Conservation (phyloP, 2,113 vertebrate species). For the Odocoileus virginianus region DNA sequence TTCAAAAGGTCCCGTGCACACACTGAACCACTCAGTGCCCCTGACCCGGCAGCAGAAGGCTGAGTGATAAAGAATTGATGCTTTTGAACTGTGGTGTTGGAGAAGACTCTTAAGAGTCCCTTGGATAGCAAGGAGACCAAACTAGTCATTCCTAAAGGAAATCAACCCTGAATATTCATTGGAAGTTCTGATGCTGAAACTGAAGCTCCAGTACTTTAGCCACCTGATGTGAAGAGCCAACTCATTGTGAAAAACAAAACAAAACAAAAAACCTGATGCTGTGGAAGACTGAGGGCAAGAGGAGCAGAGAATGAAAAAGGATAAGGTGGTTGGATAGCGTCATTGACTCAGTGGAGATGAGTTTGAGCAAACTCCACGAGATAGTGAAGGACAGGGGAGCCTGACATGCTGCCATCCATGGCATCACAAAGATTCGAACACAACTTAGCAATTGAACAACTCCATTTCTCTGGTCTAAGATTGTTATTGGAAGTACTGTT, state of each 20-base stretch:
- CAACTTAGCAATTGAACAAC: not conserved
- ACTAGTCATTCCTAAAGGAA: not conserved
- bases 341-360: not conserved
- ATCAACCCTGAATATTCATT: not conserved
- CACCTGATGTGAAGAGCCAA: not conserved
- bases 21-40: not conserved
- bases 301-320: not conserved
- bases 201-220: not conserved
- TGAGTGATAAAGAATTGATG: not conserved
- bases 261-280: not conserved
- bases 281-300: not conserved
- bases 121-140: not conserved
- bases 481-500: not conserved
- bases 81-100: not conserved
- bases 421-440: not conserved
- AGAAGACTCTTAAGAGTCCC: not conserved
- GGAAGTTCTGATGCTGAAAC: not conserved
- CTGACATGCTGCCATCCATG: not conserved
- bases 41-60: not conserved
- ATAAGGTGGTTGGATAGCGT: not conserved
- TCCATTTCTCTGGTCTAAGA: not conserved
- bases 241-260: not conserved
- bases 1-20: not conserved
- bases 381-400: not conserved
- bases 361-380: rapidly evolving